Evolutionary conservation across 2,888 invertebrate species (phyloP).

Genomic region (Mythimna ferrago): DNA sequence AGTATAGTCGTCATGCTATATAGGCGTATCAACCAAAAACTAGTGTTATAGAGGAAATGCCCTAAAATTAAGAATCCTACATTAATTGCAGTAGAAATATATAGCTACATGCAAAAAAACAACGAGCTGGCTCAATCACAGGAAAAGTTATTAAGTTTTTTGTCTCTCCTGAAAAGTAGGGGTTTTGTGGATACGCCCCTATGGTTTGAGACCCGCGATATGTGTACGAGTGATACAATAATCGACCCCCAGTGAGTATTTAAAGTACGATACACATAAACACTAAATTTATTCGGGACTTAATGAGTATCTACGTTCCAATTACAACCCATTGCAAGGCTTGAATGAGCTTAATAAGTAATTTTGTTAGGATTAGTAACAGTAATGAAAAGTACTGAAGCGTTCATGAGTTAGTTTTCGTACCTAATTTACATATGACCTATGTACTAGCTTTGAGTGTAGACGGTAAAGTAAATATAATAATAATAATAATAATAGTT

Average conservation of each 20-base stretch:
- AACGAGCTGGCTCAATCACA: too few relatives aligned
- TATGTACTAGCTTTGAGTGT: conserved; percentile 15
- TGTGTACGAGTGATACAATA: conserved; percentile 18
- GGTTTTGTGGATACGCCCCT: too few relatives aligned
- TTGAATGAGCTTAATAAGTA: conserved; percentile 52
- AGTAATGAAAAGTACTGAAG: conserved; percentile 57
- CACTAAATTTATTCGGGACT: conserved; percentile 54
- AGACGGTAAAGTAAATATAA: conserved; percentile 3
- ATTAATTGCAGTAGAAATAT: too few relatives aligned
- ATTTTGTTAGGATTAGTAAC: conserved; percentile 57
- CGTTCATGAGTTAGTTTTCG: conserved; percentile 19
- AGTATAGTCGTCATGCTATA: too few relatives aligned
- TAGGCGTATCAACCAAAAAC: too few relatives aligned
- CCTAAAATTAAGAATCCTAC: too few relatives aligned
- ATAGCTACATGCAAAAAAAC: too few relatives aligned
- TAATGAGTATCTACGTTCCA: conserved; percentile 52
- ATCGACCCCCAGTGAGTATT: conserved; percentile 37
- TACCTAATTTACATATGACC: conserved; percentile 31
- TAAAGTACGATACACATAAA: conserved; percentile 55
- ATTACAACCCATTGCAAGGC: conserved; percentile 52
- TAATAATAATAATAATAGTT: too few relatives aligned
- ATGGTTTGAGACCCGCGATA: too few relatives aligned
- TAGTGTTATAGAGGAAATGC: too few relatives aligned
- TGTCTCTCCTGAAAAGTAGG: too few relatives aligned
- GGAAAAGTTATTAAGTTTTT: too few relatives aligned